A percentile compares a stretch with the other conserved stretches of the same genome.
These are phyloP conservation scores for Pygmarrhopalites habei DNA, from an alignment of 1,140 invertebrate species.

Conservation along the genomic window DNA sequence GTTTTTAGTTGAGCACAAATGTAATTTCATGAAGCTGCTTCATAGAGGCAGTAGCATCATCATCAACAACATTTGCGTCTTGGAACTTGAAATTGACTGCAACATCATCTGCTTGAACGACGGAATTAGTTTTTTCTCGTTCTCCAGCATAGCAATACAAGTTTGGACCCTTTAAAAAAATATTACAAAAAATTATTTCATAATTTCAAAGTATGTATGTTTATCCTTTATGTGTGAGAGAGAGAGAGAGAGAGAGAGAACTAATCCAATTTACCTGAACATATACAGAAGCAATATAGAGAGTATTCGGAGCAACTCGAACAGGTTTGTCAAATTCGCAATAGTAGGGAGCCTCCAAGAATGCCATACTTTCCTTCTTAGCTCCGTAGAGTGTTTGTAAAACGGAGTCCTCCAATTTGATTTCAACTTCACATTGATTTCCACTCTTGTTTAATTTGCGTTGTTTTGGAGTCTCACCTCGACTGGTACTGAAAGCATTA, in stretches of 20 bases:
- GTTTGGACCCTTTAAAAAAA: constrained; percentile 1
- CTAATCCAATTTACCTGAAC: constrained; percentile 7
- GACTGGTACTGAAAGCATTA: constrained; percentile 8
- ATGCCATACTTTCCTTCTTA: constrained; percentile 7
- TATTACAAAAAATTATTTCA: not conserved
- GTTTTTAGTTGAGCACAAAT: constrained; percentile 8
- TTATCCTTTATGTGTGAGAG: too few species aligned
- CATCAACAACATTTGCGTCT: constrained; percentile 8
- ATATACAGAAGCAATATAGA: constrained; percentile 11
- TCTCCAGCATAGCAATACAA: constrained; percentile 11
- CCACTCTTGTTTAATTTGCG: constrained; percentile 1
- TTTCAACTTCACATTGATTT: constrained; percentile 1
- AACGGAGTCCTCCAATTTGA: constrained; percentile 7
- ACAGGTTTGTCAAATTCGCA: constrained; percentile 14
- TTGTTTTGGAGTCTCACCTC: constrained; percentile 6
- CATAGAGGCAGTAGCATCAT: constrained; percentile 6
- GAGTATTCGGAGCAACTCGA: constrained; percentile 5
- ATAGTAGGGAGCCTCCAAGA: constrained; percentile 8
- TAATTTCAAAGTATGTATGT: too few species aligned
- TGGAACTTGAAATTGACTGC: constrained; percentile 15
- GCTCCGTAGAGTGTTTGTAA: not conserved
- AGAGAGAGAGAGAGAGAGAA: too few species aligned
- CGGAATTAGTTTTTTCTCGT: not conserved
- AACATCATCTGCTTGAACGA: not conserved
- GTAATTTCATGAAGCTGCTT: constrained; percentile 14